Base-by-base conservation (phyloP, 2,113 vertebrate species). In the Tachysurus fulvidraco region DNA sequence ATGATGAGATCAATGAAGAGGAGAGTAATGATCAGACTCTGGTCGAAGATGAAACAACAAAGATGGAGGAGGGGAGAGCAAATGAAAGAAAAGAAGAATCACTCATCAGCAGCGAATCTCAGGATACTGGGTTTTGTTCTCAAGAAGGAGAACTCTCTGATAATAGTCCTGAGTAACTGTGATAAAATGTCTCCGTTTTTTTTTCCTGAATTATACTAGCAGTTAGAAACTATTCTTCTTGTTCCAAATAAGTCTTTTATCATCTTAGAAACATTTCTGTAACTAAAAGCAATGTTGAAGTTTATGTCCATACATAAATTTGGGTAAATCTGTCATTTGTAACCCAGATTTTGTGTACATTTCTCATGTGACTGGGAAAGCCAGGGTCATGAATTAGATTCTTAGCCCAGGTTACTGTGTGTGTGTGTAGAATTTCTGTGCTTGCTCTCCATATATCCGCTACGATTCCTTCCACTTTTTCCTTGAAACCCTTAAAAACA, bases 111-210 rank as follows among this genome's bases (percentile, higher is more conserved):
- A 95, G 94, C 88, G 88, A 85, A 85, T 95, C 95, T 1, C 87
- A 93, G 69, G 95, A 96, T 90, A 94, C 93, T 0, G 95, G 95
- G 10, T 95, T 95, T 78, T 93, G 91, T 21, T 96, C 95, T 1
- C 91, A 91, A 25, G 94, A 94, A 67, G 85, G 86, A 30, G 82
- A 90, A 14, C 57, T 80, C 44, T 73, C 74, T 3, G n/a, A 55
- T 36, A 41, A 10, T 46, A 77, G 76, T 55, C 67, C 81, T 54
- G 50, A 88, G 83, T 73, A n/a, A 82, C 9, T 30, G 44, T 91
- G 89, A 93, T 9, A 59, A 5, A 57, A 69, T 44, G 73, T 90
- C 89, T 0, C 86, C 90, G 90, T 36, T 36, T 17, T 21, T 80
- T 67, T 1, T 17, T 44, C 13, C 17, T 6, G 44, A 52, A 54